A percentile compares a stretch with the other conserved stretches of the same genome.
phyloP scores from a whole-genome alignment of 2,888 invertebrate species.

The Cephus sareptanus region DNA sequence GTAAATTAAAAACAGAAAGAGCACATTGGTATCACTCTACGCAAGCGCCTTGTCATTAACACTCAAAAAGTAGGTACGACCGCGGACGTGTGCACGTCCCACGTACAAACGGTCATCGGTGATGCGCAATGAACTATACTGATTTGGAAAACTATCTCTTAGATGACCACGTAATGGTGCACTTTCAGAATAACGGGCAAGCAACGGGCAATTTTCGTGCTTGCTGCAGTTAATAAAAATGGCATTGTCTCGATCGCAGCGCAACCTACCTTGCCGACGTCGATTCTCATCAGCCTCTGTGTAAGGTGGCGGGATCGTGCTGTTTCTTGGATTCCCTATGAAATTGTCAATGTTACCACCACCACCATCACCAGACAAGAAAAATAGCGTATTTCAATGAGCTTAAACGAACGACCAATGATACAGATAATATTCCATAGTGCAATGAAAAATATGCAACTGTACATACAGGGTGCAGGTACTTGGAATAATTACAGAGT shows the following conservation, averaged over 20 bases:
- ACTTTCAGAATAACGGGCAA: slow-evolving; percentile 39
- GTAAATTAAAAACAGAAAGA: slow-evolving; percentile 9
- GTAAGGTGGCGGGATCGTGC: slow-evolving; percentile 25
- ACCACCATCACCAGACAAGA: neutral
- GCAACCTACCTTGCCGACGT: slow-evolving; percentile 35
- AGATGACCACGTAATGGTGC: slow-evolving; percentile 37
- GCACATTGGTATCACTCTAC: neutral
- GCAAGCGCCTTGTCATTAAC: neutral
- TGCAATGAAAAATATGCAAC: neutral
- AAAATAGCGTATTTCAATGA: neutral
- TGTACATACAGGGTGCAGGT: neutral
- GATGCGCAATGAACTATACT: slow-evolving; percentile 11
- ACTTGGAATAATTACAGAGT: neutral
- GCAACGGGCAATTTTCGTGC: slow-evolving; percentile 2
- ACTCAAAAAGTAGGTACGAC: neutral
- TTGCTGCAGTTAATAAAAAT: neutral
- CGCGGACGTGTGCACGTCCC: neutral
- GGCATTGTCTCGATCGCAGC: slow-evolving; percentile 12
- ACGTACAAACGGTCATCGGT: neutral
- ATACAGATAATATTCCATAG: neutral
- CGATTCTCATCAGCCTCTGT: slow-evolving; percentile 23
- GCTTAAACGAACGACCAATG: neutral
- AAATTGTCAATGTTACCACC: slow-evolving; percentile 35
- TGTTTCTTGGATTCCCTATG: slow-evolving; percentile 34
- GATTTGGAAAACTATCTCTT: slow-evolving; percentile 16